A percentile compares a stretch with the other conserved stretches of the same genome.
phyloP scores from a whole-genome alignment of 2,888 invertebrate genomes.

The Drosophila borborema region DNA sequence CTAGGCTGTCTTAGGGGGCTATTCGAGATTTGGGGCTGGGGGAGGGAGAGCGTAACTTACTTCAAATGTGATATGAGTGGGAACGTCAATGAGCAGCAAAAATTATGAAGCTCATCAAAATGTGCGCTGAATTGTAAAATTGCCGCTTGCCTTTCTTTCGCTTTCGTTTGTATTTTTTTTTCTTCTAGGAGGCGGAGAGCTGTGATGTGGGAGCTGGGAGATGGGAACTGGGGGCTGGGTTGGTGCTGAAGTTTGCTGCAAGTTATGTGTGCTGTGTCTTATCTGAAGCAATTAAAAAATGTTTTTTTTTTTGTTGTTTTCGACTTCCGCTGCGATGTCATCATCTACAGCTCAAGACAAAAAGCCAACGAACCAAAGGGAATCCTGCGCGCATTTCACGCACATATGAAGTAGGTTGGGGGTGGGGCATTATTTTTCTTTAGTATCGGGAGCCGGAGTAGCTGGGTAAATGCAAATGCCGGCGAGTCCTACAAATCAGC shows the following conservation, averaged over 20 bases:
- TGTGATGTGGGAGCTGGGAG: no score
- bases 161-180: slow-evolving; percentile 15
- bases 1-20: slow-evolving; percentile 17
- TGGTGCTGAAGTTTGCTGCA: slow-evolving; percentile 27
- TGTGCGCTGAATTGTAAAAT: slow-evolving; percentile 83
- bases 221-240: not conserved
- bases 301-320: slow-evolving; percentile 52
- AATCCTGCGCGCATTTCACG: slow-evolving; percentile 26
- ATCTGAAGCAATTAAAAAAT: slow-evolving; percentile 83
- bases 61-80: slow-evolving; percentile 55
- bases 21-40: not conserved
- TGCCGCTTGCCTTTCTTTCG: slow-evolving; percentile 57
- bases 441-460: slow-evolving; percentile 15
- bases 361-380: slow-evolving; percentile 38
- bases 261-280: slow-evolving; percentile 75
- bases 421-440: slow-evolving; percentile 19
- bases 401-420: slow-evolving; percentile 35
- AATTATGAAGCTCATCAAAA: slow-evolving; percentile 78
- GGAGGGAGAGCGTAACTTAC: slow-evolving; percentile 19
- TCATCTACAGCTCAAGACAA: slow-evolving; percentile 40
- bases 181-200: no score
- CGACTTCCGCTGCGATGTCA: slow-evolving; percentile 56
- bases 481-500: slow-evolving; percentile 28
- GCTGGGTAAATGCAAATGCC: slow-evolving; percentile 22
- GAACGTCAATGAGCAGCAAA: slow-evolving; percentile 75